Conservation (phyloP, 92 coral and sea anemone genomes). For the Pocillopora meandrina region DNA sequence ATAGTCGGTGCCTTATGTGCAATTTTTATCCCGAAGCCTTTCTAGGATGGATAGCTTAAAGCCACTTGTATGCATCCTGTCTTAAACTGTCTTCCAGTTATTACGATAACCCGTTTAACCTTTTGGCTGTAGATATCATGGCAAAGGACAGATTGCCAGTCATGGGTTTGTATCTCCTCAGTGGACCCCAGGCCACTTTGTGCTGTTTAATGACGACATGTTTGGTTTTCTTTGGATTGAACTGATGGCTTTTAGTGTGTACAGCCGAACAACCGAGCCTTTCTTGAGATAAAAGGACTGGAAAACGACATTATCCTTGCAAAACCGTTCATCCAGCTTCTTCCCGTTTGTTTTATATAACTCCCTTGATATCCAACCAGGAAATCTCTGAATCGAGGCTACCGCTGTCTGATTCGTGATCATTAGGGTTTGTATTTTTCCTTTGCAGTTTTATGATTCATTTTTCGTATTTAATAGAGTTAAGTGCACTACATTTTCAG, state of each 20-base stretch:
- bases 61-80: constrained; percentile 1
- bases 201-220: constrained; percentile 65
- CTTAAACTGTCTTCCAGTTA: no score
- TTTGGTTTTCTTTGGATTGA: constrained; percentile 79
- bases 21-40: no score
- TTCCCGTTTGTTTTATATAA: no score
- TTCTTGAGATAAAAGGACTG: background rate
- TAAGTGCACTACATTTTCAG: no score
- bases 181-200: constrained; percentile 68
- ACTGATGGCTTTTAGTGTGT: constrained; percentile 65
- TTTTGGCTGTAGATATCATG: constrained; percentile 62
- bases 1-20: no score
- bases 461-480: no score
- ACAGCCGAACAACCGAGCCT: constrained; percentile 66
- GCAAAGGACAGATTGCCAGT: constrained; percentile 79
- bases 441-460: no score
- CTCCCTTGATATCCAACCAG: no score
- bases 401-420: no score
- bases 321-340: background rate
- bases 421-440: no score
- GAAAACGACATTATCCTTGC: background rate
- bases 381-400: no score
- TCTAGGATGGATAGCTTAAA: no score
- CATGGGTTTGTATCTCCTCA: constrained; percentile 62
- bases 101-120: background rate